Percentiles rank a stretch among this genome's conserved stretches.
Conservation (phyloP, 2,797 vertebrate genomes). For the Eurystomus glaucurus region DNA sequence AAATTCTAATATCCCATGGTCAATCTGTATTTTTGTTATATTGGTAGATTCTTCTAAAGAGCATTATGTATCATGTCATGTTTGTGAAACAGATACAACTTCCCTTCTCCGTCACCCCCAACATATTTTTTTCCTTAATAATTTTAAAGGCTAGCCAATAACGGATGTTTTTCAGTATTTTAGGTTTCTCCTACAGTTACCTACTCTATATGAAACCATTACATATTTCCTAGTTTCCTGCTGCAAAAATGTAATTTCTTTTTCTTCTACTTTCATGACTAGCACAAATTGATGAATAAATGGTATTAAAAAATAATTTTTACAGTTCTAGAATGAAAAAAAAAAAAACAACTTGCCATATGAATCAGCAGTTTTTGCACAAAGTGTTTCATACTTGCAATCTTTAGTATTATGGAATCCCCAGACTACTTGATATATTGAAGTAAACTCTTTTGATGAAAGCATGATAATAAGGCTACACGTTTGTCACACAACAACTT, state of each 20-base stretch:
- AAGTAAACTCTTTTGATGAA: neutral
- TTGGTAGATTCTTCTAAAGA: neutral
- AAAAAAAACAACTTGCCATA: neutral
- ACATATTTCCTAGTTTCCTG: neutral
- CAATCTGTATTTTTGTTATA: neutral
- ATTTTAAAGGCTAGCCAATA: neutral
- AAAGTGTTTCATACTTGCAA: neutral
- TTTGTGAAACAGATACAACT: neutral
- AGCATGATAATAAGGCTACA: neutral
- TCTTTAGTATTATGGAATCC: neutral
- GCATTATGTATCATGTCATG: neutral
- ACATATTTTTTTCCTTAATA: fast-evolving
- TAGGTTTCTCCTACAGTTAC: neutral
- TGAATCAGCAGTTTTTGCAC: neutral
- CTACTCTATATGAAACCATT: neutral
- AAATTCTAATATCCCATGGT: neutral
- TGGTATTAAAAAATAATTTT: neutral
- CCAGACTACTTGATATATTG: neutral
- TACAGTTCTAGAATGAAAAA: neutral
- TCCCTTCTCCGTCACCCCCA: fast-evolving
- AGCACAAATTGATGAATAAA: neutral
- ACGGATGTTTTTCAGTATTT: neutral
- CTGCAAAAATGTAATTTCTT: neutral
- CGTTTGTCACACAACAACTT: neutral
- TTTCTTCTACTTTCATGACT: neutral